Conservation (phyloP, 1,140 invertebrate genomes). For the Rhyzopertha dominica region DNA sequence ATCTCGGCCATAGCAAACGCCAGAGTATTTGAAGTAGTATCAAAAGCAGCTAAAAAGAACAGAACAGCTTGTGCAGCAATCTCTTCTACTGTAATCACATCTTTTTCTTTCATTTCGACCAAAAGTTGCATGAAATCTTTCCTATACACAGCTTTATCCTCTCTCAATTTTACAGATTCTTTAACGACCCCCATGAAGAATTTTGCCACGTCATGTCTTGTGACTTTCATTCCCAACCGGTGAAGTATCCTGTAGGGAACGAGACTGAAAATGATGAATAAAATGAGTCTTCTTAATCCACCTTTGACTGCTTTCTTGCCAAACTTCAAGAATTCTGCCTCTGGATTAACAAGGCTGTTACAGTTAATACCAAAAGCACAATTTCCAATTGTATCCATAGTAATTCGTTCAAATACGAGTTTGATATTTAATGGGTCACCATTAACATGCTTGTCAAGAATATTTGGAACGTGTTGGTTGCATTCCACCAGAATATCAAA, state of each 20-base stretch:
- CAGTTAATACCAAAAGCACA: constrained; percentile 51
- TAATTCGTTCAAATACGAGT: constrained; percentile 49
- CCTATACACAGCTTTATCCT: constrained; percentile 14
- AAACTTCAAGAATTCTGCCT: not conserved
- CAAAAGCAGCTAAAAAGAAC: constrained; percentile 50
- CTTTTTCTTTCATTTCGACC: constrained; percentile 17
- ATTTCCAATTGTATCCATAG: too few relatives aligned
- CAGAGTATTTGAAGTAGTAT: constrained; percentile 45
- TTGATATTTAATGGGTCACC: constrained; percentile 35
- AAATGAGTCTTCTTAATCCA: not conserved
- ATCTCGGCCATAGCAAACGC: constrained; percentile 47
- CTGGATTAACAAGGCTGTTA: not conserved
- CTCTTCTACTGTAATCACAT: constrained; percentile 19
- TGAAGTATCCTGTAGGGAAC: constrained; percentile 17
- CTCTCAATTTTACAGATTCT: constrained; percentile 19
- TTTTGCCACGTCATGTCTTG: too few relatives aligned
- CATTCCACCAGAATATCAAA: constrained; percentile 40
- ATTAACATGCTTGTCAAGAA: constrained; percentile 19
- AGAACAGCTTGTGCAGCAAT: constrained; percentile 44
- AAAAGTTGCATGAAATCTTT: constrained; percentile 19
- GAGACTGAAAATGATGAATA: not conserved
- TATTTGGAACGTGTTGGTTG: constrained; percentile 26
- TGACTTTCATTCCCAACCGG: constrained; percentile 20
- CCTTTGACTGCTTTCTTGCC: not conserved
- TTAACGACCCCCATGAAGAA: constrained; percentile 16